Evolutionary conservation across 2,888 invertebrate genomes (phyloP).

Genomic region (Fragum fragum): DNA sequence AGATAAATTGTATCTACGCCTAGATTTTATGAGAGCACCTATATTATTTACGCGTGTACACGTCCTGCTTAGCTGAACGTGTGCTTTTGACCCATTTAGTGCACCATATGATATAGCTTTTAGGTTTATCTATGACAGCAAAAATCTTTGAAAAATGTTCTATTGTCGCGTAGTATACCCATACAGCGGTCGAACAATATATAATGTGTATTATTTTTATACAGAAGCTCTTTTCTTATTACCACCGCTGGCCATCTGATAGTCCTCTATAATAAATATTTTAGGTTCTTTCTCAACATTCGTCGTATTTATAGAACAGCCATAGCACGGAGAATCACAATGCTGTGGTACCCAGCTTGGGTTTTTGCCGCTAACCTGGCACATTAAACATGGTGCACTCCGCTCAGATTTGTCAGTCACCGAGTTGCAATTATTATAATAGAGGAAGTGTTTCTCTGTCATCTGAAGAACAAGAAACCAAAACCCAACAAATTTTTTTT

Average conservation of each 20-base stretch:
- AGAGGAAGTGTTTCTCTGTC: neutral
- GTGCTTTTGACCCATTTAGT: too few species aligned
- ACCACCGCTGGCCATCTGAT: neutral
- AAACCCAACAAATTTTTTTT: too few species aligned
- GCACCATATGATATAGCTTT: too few species aligned
- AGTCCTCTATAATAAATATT: neutral
- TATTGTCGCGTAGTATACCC: neutral
- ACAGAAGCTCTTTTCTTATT: conserved; percentile 5
- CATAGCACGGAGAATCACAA: neutral
- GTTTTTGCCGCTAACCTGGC: neutral
- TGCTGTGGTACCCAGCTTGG: neutral
- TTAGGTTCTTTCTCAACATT: neutral
- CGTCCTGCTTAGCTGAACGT: too few species aligned
- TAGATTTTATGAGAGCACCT: too few species aligned
- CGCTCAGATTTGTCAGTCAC: neutral
- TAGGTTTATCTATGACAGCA: neutral
- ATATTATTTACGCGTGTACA: too few species aligned
- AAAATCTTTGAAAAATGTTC: neutral
- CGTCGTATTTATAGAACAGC: neutral
- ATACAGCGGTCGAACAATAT: neutral
- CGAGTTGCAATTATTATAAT: neutral
- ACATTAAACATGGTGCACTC: neutral
- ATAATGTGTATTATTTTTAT: neutral
- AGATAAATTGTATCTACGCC: too few species aligned
- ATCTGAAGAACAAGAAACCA: too few species aligned